Base-by-base conservation (phyloP, 2,113 vertebrate genomes). In the Aptenodytes forsteri region DNA sequence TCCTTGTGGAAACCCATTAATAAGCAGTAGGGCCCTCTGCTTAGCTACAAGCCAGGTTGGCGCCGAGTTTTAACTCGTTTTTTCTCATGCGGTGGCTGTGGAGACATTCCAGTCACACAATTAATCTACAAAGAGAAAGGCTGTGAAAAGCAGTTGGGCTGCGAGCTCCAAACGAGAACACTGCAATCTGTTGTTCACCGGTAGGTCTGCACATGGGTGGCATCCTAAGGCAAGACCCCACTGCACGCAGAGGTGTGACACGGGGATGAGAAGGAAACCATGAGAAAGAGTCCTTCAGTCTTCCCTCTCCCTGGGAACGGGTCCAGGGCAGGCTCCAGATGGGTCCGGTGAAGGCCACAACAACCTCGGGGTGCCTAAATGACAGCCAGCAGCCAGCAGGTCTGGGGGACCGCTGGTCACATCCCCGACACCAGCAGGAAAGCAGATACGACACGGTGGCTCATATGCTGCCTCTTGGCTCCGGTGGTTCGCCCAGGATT, bases 91-190 rank as follows among this genome's bases (percentile, higher is more conserved):
- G 0, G 85, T 71, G 94, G 46, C 50, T 67, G 55, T 78, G 86
- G 92, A 93, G 64, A 49, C 30, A 15, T 89, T 90, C 86, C 88
- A 93, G 88, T 78, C 88, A 81, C 64, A 16, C 55, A 47, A 67
- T 86, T 50, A 83, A 90, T 67, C 56, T 81, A 73, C 55, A 56
- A 75, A 87, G 79, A 66, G 64, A 46, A 73, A 54, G 42, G 64
- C 40, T 78, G 64, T 78, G 62, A 64, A 67, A 69, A 87, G 58
- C 54, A 62, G 16, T 11, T 69, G n/a, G 36, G 21, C 47, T 83
- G 69, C 49, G 52, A 56, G 40, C 52, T 94, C 47, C 47, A 12
- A 44, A 50, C 1, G 21, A 58, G 56, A 82, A 8, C 36, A 2
- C 23, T 71, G 44, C 52, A 75, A 49, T 89, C 27, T 69, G 61